Conservation (phyloP, 2,113 vertebrate species). For the Xenopus laevis region DNA sequence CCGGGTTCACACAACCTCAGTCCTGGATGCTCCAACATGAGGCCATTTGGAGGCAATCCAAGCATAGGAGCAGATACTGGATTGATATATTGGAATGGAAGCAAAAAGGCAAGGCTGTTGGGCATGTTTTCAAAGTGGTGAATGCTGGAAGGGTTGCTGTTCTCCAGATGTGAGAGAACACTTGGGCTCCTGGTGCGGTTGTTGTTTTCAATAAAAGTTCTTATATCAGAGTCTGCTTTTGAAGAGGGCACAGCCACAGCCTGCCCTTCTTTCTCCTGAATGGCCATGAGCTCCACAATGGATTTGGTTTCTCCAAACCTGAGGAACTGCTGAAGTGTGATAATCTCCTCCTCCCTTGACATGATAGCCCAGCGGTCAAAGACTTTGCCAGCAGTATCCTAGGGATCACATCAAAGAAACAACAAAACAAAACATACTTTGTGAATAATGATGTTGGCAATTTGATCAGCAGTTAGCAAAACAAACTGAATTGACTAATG, state of each 20-base stretch:
- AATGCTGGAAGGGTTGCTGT: slow-evolving; percentile 95
- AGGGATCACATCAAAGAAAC: slow-evolving; percentile 80
- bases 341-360: slow-evolving; percentile 99
- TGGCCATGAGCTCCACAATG: slow-evolving; percentile 98
- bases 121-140: slow-evolving; percentile 99
- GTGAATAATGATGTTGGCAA: too few relatives aligned
- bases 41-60: slow-evolving; percentile 90
- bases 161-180: slow-evolving; percentile 91
- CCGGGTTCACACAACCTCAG: slow-evolving; percentile 86
- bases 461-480: too few relatives aligned
- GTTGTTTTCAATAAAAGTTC: slow-evolving; percentile 99
- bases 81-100: slow-evolving; percentile 98
- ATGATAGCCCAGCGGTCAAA: slow-evolving; percentile 99
- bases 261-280: slow-evolving; percentile 99
- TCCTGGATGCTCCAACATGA: slow-evolving; percentile 86
- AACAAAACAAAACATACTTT: slow-evolving; percentile 53
- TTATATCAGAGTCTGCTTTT: slow-evolving; percentile 96
- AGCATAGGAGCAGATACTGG: slow-evolving; percentile 93
- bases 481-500: too few relatives aligned
- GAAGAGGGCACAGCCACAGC: slow-evolving; percentile 93
- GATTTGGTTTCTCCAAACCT: slow-evolving; percentile 99
- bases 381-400: slow-evolving; percentile 99
- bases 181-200: slow-evolving; percentile 95
- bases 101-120: slow-evolving; percentile 92
- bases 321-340: slow-evolving; percentile 98